Base-by-base conservation (phyloP, 2,888 invertebrate genomes). In the Chymomyza amoena region DNA sequence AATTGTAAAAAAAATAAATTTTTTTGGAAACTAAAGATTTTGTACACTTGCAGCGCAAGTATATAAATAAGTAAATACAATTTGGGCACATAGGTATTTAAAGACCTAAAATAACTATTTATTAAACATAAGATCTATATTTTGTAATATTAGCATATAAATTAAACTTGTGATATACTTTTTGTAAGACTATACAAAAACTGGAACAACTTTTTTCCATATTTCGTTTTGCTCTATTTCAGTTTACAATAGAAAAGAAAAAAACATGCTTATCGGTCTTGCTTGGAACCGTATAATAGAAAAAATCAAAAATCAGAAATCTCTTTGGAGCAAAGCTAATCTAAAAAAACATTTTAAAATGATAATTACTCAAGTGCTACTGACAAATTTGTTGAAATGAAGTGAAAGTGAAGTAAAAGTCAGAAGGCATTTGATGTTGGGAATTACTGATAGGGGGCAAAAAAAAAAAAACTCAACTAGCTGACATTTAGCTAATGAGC, bases 341-440 rank as follows among this genome's bases (percentile, higher is more conserved):
- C 67, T 59, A 66, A 74, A 69, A 69, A 69, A 74, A 65, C 62
- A 73, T 56, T 70, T 45, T 74, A 66, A 64, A 71, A 66, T 67
- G 71, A 68, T 78, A 77, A 77, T 77, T 78, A 72, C 61, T 69
- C 45, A 39, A 75, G 60, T 63, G 67, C 13, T 13, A 45, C 39
- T 45, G 39, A 45, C 10, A 45, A 45, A 45, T 45, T 45, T 45
- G 10, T 45, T 13, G 13, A 45, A 45, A 45, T 45, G 39, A 18
- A 65, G 69, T 18, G 59, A 28, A 28, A 28, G n/a, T n/a, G 45
- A 54, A 64, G 28, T 28, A 56, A 20, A 57, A 20, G 25, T 36
- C 45, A 39, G 20, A 45, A n/a, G 61, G 36, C 39, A n/a, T 61
- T 36, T 15, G 15, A 13, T 16, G 18, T 16, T 39, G 61, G 18